Conservation (phyloP, 2,888 invertebrate species). For the Apamea monoglypha region DNA sequence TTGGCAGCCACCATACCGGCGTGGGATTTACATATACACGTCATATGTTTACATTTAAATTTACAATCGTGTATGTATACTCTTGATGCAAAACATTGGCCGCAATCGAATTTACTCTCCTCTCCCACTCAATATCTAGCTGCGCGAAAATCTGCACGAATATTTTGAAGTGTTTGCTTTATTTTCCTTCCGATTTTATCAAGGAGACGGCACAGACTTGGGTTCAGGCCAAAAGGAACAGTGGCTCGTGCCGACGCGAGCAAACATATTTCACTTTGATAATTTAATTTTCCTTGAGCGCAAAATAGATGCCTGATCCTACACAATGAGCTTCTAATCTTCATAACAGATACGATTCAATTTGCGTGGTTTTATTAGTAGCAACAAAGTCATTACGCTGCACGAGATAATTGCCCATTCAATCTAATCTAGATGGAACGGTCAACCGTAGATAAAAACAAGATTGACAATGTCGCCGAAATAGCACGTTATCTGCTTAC, state of each 20-base stretch:
- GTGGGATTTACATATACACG: conserved; percentile 76
- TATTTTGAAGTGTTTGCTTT: conserved; percentile 73
- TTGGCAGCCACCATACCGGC: conserved; percentile 81
- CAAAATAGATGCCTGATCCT: conserved; percentile 65
- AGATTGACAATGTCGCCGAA: conserved; percentile 58
- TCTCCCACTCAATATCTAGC: conserved; percentile 46
- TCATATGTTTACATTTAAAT: conserved; percentile 77
- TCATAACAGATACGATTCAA: conserved; percentile 44
- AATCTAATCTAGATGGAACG: conserved; percentile 55
- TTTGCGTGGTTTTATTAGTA: conserved; percentile 41
- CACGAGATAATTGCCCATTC: conserved; percentile 63
- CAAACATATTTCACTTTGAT: conserved; percentile 63
- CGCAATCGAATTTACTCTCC: conserved; percentile 64
- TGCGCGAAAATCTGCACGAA: conserved; percentile 64
- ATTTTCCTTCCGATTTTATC: conserved; percentile 74
- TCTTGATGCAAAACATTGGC: conserved; percentile 70
- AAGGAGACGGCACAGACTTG: conserved; percentile 79
- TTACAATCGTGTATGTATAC: conserved; percentile 65
- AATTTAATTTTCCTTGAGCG: conserved; percentile 68
- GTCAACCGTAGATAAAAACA: conserved; percentile 60
- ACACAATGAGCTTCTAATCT: conserved; percentile 58
- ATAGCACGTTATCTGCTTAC: conserved; percentile 55
- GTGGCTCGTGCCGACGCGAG: conserved; percentile 64
- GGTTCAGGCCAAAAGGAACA: conserved; percentile 81
- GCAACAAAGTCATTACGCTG: conserved; percentile 50